Evolutionary conservation across 64 coral and sea anemone species (phyloP).

Genomic region (Trachythela sp.): DNA sequence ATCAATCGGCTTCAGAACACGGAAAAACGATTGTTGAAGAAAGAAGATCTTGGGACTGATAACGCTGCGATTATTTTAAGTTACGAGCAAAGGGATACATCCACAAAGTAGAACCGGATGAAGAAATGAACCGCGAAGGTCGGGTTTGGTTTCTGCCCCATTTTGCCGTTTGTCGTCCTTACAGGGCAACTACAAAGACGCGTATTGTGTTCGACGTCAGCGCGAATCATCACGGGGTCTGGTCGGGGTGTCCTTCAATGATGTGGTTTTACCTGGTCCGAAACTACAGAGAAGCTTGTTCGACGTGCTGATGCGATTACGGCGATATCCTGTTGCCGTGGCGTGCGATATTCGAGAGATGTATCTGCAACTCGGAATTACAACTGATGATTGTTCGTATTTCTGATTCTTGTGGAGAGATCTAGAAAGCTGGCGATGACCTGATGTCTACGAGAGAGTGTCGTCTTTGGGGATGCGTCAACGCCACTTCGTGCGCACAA

Average conservation of each 20-base stretch:
- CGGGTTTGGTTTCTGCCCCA: background rate
- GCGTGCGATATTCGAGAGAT: background rate
- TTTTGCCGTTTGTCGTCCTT: background rate
- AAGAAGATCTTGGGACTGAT: background rate
- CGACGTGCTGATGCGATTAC: background rate
- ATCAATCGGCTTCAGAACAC: background rate
- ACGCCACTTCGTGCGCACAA: background rate
- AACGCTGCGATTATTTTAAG: background rate
- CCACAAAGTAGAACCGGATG: background rate
- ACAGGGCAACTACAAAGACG: background rate
- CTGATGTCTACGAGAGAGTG: background rate
- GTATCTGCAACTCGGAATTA: background rate
- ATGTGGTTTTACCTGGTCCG: background rate
- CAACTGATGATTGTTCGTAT: background rate
- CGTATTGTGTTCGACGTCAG: background rate
- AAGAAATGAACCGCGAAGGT: background rate
- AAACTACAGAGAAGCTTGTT: background rate
- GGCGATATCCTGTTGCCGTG: background rate
- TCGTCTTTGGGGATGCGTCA: background rate
- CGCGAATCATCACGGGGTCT: background rate
- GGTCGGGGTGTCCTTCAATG: background rate
- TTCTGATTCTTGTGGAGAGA: background rate
- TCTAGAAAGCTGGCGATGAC: background rate
- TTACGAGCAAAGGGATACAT: background rate
- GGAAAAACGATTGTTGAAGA: background rate